Evolutionary conservation across 2,797 vertebrate genomes (phyloP), one percentile per base, ranked within the genome.

Genomic region (Trichosurus vulpecula): DNA sequence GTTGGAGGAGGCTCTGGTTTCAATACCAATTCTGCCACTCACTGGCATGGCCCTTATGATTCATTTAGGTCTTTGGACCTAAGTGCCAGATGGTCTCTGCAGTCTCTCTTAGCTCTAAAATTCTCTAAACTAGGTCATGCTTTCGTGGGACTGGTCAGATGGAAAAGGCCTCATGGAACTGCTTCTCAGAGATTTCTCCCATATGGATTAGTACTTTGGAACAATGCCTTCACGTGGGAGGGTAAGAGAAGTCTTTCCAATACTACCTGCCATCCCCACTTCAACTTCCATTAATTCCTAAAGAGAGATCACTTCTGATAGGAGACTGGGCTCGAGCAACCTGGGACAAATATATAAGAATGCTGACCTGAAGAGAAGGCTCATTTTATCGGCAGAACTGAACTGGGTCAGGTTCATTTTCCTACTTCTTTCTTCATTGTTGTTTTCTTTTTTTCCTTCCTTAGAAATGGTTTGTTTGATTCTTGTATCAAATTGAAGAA

Each of bases 401-500:
- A 92, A 61, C 10, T 53, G 91, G 81, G 41, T 53, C 87, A 12
- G 41, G 27, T 92, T 96, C 90, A 93, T 93, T 95, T 96, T 94
- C 91, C 94, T 94, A 91, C 92, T 94, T 95, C 92, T 56, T 52
- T 19, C 90, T 90, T 95, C 8, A 2, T 22, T 92, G 90, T 95
- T 95, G 91, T 93, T 91, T 94, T 97, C 96, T 94, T 57, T 94
- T 95, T 96, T 92, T 91, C 74, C 90, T 95, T 81, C 41, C 41
- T n/a, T 87, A 87, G 6, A 51, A 87, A 51, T 90, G 95, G 47
- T 91, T 96, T 96, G 90, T 91, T 96, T 92, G 93, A 97, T 96
- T 95, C 55, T 95, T 55, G 93, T 92, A 52, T 92, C 27, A 90
- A 96, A 96, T 96, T 97, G 94, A 97, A 94, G 97, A 96, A 97